Evolutionary conservation across 2,888 invertebrate species (phyloP).

Genomic region (Gasteruption jaculator): DNA sequence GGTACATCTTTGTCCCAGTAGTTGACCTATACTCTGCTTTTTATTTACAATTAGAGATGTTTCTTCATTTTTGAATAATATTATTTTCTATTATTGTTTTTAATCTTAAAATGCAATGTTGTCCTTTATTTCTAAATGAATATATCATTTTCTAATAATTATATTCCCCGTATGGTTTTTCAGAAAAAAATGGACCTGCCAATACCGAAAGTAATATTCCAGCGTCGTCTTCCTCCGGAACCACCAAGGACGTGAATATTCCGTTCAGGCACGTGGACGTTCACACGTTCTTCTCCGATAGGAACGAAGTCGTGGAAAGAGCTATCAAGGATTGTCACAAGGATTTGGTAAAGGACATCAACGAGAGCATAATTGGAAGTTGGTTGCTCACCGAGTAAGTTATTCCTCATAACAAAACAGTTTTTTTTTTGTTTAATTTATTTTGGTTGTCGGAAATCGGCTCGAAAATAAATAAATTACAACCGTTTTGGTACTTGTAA

Average conservation of each 20-base stretch:
- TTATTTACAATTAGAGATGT: not conserved
- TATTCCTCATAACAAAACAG: conserved; percentile 5
- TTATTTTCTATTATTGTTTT: conserved; percentile 1
- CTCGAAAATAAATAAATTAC: too few species aligned
- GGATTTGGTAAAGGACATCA: conserved; percentile 60
- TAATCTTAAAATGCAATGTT: not conserved
- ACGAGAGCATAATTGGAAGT: conserved; percentile 69
- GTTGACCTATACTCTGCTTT: not conserved
- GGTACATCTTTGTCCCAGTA: not conserved
- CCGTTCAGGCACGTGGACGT: conserved; percentile 51
- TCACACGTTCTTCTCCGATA: conserved; percentile 67
- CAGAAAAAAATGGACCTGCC: not conserved
- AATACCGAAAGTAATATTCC: conserved; percentile 4
- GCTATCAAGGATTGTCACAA: conserved; percentile 70
- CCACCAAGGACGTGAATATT: conserved; percentile 27
- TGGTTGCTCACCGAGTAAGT: conserved; percentile 80
- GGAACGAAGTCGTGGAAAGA: conserved; percentile 69
- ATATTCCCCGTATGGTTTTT: not conserved
- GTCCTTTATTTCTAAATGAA: not conserved
- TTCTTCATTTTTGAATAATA: not conserved
- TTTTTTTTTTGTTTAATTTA: too few species aligned
- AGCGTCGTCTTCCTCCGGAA: too few species aligned
- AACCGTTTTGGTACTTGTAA: not conserved
- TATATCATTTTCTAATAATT: too few species aligned
- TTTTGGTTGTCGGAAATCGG: too few species aligned